Conservation (phyloP, 2,113 vertebrate genomes). For the Hydrolagus affinis region DNA sequence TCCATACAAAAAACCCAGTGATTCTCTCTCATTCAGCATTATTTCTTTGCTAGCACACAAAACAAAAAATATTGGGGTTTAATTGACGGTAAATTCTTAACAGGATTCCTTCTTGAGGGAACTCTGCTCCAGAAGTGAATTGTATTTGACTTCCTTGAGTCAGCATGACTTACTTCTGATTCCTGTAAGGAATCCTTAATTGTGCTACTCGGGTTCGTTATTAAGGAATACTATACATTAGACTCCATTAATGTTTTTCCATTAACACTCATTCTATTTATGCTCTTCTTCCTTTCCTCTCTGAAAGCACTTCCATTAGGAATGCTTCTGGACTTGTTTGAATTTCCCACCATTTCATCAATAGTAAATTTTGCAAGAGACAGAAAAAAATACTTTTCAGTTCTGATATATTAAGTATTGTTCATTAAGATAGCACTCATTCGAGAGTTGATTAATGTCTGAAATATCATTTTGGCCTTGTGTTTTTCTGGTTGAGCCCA, state of each 20-base stretch:
- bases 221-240: no score
- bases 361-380: neutral
- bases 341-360: neutral
- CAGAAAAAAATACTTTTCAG: neutral
- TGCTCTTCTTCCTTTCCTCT: neutral
- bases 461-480: no score
- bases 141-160: no score
- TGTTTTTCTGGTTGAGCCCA: no score
- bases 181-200: no score
- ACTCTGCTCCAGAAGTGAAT: no score
- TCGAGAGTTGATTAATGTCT: neutral
- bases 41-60: neutral
- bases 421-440: neutral
- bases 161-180: no score
- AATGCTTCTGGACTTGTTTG: neutral
- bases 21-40: neutral
- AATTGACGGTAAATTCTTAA: no score
- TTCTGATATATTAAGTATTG: neutral
- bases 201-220: no score
- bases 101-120: no score
- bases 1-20: neutral
- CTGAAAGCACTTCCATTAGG: neutral
- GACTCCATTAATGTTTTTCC: neutral
- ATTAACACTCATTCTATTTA: constrained; percentile 1
- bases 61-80: neutral